A percentile compares a stretch with the other conserved stretches of the same genome.
Evolutionary conservation across 2,888 invertebrate species (phyloP).

Genomic region (Nemapogon koenigi): DNA sequence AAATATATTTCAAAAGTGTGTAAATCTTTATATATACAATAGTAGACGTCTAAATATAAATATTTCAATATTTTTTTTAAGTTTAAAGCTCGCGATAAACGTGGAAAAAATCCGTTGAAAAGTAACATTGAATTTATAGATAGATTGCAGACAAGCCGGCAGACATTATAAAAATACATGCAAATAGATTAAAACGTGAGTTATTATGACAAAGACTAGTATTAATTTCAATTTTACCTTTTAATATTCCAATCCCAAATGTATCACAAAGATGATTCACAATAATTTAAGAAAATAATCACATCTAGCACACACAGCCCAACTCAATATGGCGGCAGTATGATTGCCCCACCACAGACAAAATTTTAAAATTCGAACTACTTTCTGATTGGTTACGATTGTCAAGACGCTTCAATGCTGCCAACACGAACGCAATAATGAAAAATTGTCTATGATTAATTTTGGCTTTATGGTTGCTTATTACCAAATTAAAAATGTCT

Average conservation of each 20-base stretch:
- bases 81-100: too few relatives aligned
- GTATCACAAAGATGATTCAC: conserved; percentile 49
- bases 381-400: conserved; percentile 37
- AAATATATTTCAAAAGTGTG: too few relatives aligned
- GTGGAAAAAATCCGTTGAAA: conserved; percentile 8
- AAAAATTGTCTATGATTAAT: conserved; percentile 8
- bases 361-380: conserved; percentile 51
- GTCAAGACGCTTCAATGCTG: conserved; percentile 45
- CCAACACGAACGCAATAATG: conserved; percentile 25
- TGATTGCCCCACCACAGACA: conserved; percentile 50
- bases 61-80: too few relatives aligned
- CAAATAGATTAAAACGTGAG: conserved; percentile 17
- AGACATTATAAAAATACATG: conserved; percentile 12
- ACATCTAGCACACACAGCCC: conserved; percentile 56
- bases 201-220: conserved; percentile 45
- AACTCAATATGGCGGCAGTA: conserved; percentile 62
- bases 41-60: too few relatives aligned
- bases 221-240: conserved; percentile 44
- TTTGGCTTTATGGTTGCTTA: neutral
- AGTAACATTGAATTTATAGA: conserved; percentile 6
- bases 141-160: conserved; percentile 27
- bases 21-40: too few relatives aligned
- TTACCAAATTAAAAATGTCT: too few relatives aligned
- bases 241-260: conserved; percentile 47
- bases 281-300: conserved; percentile 37